A percentile compares a stretch with the other conserved stretches of the same genome.
These are phyloP conservation scores for Ivindomyrus marchei DNA, from an alignment of 2,113 vertebrate species.

Conservation along the genomic window DNA sequence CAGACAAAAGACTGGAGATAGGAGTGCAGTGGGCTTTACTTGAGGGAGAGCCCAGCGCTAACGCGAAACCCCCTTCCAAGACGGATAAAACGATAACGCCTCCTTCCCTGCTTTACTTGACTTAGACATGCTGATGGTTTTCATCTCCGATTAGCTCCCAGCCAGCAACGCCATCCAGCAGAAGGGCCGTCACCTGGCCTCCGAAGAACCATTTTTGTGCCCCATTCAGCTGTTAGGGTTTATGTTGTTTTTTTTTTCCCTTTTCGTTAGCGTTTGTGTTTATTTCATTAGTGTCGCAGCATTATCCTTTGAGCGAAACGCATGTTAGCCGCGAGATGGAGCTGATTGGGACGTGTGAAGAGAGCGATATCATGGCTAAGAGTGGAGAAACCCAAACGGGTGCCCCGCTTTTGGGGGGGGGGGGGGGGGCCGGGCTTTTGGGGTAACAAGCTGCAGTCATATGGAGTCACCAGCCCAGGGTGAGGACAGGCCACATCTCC, in stretches of 20 bases:
- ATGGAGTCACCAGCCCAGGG: not conserved
- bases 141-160: conserved; percentile 41
- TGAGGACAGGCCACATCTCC: not conserved
- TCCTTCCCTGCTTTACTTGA: conserved; percentile 28
- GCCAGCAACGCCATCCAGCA: conserved; percentile 34
- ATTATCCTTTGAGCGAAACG: not conserved
- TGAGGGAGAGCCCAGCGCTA: conserved; percentile 46
- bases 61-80: conserved; percentile 48
- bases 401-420: not conserved
- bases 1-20: conserved; percentile 39
- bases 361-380: conserved; percentile 15
- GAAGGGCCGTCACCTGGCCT: not conserved
- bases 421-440: not conserved
- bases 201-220: not conserved
- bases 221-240: not conserved
- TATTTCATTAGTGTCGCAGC: conserved; percentile 12
- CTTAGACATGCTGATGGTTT: conserved; percentile 43
- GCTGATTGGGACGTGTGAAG: conserved; percentile 19
- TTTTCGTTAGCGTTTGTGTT: not conserved
- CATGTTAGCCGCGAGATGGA: conserved; percentile 31
- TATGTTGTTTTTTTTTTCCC: not conserved
- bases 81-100: conserved; percentile 51
- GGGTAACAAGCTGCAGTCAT: not conserved
- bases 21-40: conserved; percentile 37
- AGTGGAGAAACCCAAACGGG: not conserved